These are phyloP conservation scores for Dasyornis broadbenti DNA, from an alignment of 2,113 vertebrate genomes.

Conservation along the genomic window DNA sequence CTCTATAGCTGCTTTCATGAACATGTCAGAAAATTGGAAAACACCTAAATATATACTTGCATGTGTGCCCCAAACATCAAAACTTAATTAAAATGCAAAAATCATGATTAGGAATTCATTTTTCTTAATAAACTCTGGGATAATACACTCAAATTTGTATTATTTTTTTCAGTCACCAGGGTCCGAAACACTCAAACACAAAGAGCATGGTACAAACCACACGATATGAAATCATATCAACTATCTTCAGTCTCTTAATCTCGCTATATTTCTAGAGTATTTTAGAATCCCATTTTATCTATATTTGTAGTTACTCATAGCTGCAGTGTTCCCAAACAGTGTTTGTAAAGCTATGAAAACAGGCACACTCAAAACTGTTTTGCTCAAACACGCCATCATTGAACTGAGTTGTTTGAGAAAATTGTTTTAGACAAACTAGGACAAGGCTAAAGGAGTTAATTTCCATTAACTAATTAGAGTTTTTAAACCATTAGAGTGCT, in stretches of 20 bases:
- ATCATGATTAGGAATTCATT: conserved; percentile 35
- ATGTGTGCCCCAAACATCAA: conserved; percentile 40
- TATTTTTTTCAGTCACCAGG: neutral
- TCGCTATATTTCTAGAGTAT: neutral
- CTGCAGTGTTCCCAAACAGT: neutral
- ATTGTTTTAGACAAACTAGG: neutral
- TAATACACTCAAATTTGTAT: neutral
- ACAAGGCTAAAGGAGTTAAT: conserved; percentile 30
- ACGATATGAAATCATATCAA: neutral
- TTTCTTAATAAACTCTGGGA: neutral
- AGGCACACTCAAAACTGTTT: neutral
- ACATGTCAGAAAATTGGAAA: conserved; percentile 35
- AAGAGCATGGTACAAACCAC: neutral
- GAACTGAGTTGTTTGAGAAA: neutral
- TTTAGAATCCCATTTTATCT: neutral
- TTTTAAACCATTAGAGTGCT: neutral
- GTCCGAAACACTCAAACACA: neutral
- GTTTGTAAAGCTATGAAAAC: neutral
- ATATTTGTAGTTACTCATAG: neutral
- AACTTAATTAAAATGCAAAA: conserved; percentile 55
- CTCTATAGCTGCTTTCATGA: neutral
- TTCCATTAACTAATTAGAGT: conserved; percentile 35
- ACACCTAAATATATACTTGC: conserved; percentile 11
- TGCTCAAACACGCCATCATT: neutral
- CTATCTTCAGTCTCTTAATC: neutral